phyloP scores from a whole-genome alignment of 2,113 vertebrate species.

The Globicephala melas region DNA sequence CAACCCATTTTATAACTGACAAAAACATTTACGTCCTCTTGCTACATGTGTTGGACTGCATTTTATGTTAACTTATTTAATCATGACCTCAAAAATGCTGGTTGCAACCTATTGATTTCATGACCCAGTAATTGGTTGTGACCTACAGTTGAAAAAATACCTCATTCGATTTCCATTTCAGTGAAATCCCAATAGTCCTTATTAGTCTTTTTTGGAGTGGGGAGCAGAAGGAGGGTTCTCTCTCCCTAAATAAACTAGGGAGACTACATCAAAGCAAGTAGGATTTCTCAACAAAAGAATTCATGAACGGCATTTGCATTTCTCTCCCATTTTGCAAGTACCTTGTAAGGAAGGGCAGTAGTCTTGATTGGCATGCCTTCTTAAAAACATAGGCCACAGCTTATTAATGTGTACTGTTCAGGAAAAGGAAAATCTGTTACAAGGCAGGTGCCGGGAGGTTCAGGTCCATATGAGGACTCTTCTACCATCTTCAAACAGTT shows the following conservation, averaged over 20 bases:
- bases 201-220: not conserved
- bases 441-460: not conserved
- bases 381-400: not conserved
- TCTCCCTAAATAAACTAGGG: not conserved
- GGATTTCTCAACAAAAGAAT: not conserved
- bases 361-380: not conserved
- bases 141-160: not conserved
- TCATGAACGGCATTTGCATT: not conserved
- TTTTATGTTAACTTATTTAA: not conserved
- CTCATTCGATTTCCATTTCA: not conserved
- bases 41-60: not conserved
- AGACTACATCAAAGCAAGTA: not conserved
- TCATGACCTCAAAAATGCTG: not conserved
- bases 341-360: not conserved
- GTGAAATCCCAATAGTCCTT: not conserved
- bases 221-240: not conserved
- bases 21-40: not conserved
- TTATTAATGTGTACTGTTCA: not conserved
- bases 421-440: not conserved
- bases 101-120: not conserved
- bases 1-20: not conserved
- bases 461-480: not conserved
- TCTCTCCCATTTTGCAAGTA: not conserved
- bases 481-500: not conserved
- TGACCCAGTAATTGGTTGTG: not conserved